Conservation (phyloP, 2,797 vertebrate species). For the Crotalus adamanteus region DNA sequence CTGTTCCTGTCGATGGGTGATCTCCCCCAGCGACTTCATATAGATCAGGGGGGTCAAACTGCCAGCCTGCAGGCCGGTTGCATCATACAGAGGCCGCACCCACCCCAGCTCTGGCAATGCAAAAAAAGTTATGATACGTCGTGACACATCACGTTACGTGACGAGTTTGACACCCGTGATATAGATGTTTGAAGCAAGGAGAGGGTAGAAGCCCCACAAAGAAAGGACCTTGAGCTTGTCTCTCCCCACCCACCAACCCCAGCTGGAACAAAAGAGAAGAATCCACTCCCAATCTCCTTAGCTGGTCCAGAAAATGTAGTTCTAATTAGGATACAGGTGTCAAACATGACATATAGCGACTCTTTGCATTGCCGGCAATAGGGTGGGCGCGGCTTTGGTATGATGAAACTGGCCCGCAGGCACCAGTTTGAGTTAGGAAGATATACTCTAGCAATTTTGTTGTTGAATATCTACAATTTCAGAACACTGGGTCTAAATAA, state of each 20-base stretch:
- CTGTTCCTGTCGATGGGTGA: background rate
- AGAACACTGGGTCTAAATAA: background rate
- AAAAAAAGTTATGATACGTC: too few relatives aligned
- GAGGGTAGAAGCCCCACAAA: background rate
- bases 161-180: too few relatives aligned
- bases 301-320: background rate
- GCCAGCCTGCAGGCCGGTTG: too few relatives aligned
- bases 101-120: too few relatives aligned
- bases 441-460: background rate
- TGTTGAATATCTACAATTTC: background rate
- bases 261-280: background rate
- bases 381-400: too few relatives aligned
- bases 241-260: background rate
- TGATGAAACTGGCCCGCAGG: too few relatives aligned
- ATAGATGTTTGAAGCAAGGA: background rate
- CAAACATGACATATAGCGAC: too few relatives aligned
- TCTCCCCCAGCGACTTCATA: background rate
- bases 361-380: too few relatives aligned
- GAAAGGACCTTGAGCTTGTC: background rate
- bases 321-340: background rate
- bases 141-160: too few relatives aligned
- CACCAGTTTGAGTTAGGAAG: background rate
- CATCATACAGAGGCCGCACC: too few relatives aligned
- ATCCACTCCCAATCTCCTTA: background rate
- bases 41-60: background rate